Evolutionary conservation across 2,888 invertebrate genomes (phyloP), one percentile per base, ranked within the genome.

Genomic region (Lobophora halterata): DNA sequence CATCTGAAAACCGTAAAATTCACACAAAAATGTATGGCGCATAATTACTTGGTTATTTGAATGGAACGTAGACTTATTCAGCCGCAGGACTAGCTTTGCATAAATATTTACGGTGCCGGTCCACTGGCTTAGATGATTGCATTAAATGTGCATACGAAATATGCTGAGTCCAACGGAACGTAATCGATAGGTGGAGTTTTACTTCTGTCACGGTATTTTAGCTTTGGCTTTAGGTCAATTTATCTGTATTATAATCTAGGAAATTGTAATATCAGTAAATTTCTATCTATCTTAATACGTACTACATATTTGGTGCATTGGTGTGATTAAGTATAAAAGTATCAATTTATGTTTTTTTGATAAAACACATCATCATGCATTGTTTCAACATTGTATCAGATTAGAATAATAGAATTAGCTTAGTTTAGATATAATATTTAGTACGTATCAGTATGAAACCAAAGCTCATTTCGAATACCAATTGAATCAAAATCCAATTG

Each of bases 101-200:
- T 79, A 74, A 76, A 78, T 74, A 76, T 78, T 71, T 69, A 69
- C 66, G 51, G 67, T 72, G 71, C 64, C 65, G 66, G 68, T 63
- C 70, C 77, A 75, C 70, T 67, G 71, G 67, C 64, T 72, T 59
- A 69, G 71, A 74, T 73, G 70, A 76, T 74, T 74, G 69, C 72
- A 73, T 72, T 72, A 71, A 69, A 70, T 67, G 65, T 61, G 71
- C 76, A 73, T 71, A 68, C 63, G 57, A 66, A 68, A 69, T 69
- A 55, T 36, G 48, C 56, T 42, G n/a, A n/a, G 44, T 48, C 49
- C 54, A 55, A 54, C 61, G 56, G 50, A 59, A 53, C 58, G 52
- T 52, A 64, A 59, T 58, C 62, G 55, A 65, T 66, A 58, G 57
- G 53, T 46, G 54, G 61, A 59, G 65, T 65, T 55, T 64, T 56